Base-by-base conservation (phyloP, 2,113 vertebrate genomes). In the Callionymus lyra region DNA sequence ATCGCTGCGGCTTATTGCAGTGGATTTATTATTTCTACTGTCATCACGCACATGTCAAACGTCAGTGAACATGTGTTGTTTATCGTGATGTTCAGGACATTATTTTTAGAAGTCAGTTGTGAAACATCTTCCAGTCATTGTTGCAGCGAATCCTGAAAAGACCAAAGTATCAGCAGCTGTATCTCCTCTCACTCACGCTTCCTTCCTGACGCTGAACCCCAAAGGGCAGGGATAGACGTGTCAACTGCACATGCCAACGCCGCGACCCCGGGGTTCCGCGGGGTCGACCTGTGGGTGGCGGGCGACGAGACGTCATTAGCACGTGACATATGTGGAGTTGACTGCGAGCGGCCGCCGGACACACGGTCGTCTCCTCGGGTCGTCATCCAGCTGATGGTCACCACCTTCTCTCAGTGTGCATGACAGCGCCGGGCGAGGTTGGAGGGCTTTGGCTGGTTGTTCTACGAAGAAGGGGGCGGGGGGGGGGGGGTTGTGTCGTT, bases 261-360 rank as follows among this genome's bases (percentile, higher is more conserved):
- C 35, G 54, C 56, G 50, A 58, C 70, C 61, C 57, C 46, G 12
- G 68, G 57, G n/a, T n/a, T 63, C 31, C 6, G 33, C n/a, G n/a
- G n/a, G 21, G 13, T 38, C 27, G 11, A 50, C 66, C 54, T 59
- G 64, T 73, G 77, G 72, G 72, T 78, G 79, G 72, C 62, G 64
- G n/a, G 65, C 12, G 56, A 67, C 57, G 65, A 56, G 66, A 80
- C 68, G 77, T 70, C 77, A 78, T 76, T 78, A 78, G 71, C 80
- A 70, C 65, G 72, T 82, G 77, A 78, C 79, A 80, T 80, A 80
- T 78, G 80, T 71, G 78, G 66, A 80, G 69, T 61, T 80, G 80
- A 80, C 80, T 76, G 69, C 63, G 59, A 77, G 72, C 48, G 72
- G 68, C 77, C 64, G 68, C 31, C 41, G 80, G 80, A 66, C 74